Percentiles rank a stretch among this genome's conserved stretches.
phyloP scores from a whole-genome alignment of 1,140 invertebrate species.

The Colletes latitarsis region DNA sequence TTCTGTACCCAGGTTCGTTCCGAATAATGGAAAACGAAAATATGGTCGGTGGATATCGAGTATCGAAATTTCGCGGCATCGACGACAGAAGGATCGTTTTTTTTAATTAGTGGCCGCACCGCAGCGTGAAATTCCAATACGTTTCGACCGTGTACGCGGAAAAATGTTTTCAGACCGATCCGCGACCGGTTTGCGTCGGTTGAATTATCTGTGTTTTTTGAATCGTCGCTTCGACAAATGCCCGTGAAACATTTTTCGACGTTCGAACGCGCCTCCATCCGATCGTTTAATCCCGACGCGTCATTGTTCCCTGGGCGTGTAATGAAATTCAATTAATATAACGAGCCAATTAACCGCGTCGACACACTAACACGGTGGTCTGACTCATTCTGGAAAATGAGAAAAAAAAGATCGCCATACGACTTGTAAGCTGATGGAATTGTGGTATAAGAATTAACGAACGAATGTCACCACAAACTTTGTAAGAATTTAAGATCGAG shows the following conservation, averaged over 20 bases:
- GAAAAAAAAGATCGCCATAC: slow-evolving; percentile 3
- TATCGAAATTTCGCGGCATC: background rate
- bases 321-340: slow-evolving; percentile 77
- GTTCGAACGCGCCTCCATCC: slow-evolving; percentile 49
- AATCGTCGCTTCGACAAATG: slow-evolving; percentile 34
- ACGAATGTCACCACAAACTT: slow-evolving; percentile 12
- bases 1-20: too few species aligned
- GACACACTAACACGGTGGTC: slow-evolving; percentile 66
- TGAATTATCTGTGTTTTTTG: slow-evolving; percentile 64
- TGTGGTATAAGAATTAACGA: slow-evolving; percentile 55
- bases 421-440: slow-evolving; percentile 44
- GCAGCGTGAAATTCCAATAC: slow-evolving; percentile 11
- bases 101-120: slow-evolving; percentile 41
- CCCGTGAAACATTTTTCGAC: slow-evolving; percentile 55
- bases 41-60: background rate
- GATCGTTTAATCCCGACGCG: slow-evolving; percentile 59
- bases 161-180: slow-evolving; percentile 57
- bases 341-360: slow-evolving; percentile 72
- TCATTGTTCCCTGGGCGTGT: slow-evolving; percentile 50
- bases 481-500: too few species aligned
- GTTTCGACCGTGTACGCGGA: slow-evolving; percentile 16
- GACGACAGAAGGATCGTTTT: background rate
- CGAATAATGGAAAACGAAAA: background rate
- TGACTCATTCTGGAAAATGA: slow-evolving; percentile 6
- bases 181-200: slow-evolving; percentile 44